Base-by-base conservation (phyloP, 2,888 invertebrate genomes). In the Apodemia mormo region DNA sequence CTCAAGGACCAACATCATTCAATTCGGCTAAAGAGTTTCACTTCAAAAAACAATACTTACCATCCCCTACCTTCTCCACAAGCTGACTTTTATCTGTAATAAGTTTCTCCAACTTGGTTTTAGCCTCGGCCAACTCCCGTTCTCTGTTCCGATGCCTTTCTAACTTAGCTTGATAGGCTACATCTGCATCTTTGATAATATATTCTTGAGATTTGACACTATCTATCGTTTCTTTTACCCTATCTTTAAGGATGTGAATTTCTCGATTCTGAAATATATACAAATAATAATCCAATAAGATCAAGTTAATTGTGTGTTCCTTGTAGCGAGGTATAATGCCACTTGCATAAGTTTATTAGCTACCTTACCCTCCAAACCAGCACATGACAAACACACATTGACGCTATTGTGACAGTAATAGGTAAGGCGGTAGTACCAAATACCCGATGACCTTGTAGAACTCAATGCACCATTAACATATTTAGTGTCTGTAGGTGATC, bases 41-140 rank as follows among this genome's bases (percentile, higher is more conserved):
- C 5, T 33, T 49, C 8, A 22, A 37, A 33, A 56, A 49, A 3
- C 49, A 49, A n/a, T 65, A 65, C 83, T 85, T 81, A 94, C 95
- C 94, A 71, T 94, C 90, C 54, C 94, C 94, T 70, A 89, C 87
- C 72, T 88, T 90, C 70, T 90, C 86, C 54, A 89, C 78, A 33
- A 94, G 76, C 43, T 84, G 83, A 12, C 78, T 80, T 71, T 94
- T 88, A 75, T 94, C 94, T 37, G 89, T 91, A 22, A 85, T 83
- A 73, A 95, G 81, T 77, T 95, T 95, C 66, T 92, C 91, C 73
- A 94, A 84, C 72, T 94, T 94, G 12, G 88, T 87, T 68, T 85
- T 85, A 6, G 92, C 87, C 67, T 88, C 83, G 0, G 85, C 80
- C 69, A 95, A 85, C 74, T 95, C 94, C 33, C 87, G 81, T 73